Conservation (phyloP, 2,888 invertebrate genomes). For the Seladonia tumulorum region DNA sequence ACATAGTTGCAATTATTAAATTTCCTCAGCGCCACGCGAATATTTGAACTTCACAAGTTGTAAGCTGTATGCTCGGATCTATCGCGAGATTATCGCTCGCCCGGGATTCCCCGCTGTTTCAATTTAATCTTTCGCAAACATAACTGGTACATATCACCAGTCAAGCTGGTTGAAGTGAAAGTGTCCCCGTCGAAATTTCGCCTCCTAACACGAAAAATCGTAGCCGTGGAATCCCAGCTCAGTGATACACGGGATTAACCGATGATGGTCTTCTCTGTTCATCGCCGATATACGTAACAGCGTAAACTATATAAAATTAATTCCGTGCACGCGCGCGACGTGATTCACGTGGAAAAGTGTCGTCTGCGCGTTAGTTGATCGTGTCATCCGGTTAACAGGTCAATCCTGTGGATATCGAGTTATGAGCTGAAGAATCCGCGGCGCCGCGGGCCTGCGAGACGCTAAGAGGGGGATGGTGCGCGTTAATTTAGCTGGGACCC, state of each 20-base stretch:
- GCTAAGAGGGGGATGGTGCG: not conserved
- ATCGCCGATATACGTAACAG: not conserved
- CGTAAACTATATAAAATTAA: not conserved
- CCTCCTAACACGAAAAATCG: not conserved
- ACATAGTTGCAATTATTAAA: too few relatives aligned
- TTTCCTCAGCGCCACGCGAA: too few relatives aligned
- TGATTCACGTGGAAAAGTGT: not conserved
- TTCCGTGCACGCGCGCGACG: not conserved
- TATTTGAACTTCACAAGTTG: too few relatives aligned
- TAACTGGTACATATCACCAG: not conserved
- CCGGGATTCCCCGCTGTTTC: not conserved
- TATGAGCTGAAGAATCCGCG: not conserved
- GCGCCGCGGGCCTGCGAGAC: not conserved
- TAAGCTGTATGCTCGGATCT: too few relatives aligned
- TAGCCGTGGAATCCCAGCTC: not conserved
- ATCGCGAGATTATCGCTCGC: not conserved
- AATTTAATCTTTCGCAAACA: not conserved
- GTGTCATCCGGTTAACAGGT: not conserved
- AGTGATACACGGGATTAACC: not conserved
- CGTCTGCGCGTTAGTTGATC: not conserved
- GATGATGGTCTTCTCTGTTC: not conserved
- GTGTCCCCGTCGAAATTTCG: not conserved
- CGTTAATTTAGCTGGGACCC: constrained; percentile 49
- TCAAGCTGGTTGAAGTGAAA: not conserved
- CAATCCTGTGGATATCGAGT: not conserved